Conservation (phyloP, 1,140 invertebrate species). For the Drosophila burlai region DNA sequence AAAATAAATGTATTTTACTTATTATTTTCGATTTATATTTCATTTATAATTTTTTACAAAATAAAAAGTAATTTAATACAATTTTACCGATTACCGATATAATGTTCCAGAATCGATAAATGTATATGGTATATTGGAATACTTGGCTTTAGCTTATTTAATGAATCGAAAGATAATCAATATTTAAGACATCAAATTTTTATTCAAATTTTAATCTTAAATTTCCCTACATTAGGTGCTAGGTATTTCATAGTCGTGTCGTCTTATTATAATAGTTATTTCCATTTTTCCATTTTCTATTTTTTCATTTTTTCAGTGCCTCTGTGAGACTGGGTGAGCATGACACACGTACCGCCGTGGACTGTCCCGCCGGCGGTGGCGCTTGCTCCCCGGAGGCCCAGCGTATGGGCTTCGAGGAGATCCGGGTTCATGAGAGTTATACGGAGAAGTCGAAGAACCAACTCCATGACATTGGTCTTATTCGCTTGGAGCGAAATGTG, state of each 20-base stretch:
- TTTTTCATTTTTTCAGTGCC: constrained; percentile 37
- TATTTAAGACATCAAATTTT: no score
- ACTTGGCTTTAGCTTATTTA: no score
- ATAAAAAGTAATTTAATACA: no score
- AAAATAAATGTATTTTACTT: no score
- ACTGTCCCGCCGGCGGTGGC: constrained; percentile 84
- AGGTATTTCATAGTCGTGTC: background rate
- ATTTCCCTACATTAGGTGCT: rapidly evolving
- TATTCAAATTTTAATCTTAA: background rate
- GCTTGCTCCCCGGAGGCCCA: constrained; percentile 58
- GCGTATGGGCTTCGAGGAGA: constrained; percentile 69
- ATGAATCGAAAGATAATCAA: no score
- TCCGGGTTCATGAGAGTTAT: constrained; percentile 85
- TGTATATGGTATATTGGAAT: no score
- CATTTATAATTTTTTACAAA: no score
- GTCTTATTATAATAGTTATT: background rate
- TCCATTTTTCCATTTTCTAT: no score
- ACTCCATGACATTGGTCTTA: constrained; percentile 86
- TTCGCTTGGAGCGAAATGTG: constrained; percentile 84
- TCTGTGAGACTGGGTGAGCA: constrained; percentile 86
- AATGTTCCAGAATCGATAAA: no score
- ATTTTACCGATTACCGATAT: no score
- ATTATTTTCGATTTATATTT: no score
- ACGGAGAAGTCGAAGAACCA: constrained; percentile 60
- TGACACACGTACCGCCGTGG: constrained; percentile 85